Evolutionary conservation across 2,797 vertebrate genomes (phyloP).

Genomic region (Carapus acus): DNA sequence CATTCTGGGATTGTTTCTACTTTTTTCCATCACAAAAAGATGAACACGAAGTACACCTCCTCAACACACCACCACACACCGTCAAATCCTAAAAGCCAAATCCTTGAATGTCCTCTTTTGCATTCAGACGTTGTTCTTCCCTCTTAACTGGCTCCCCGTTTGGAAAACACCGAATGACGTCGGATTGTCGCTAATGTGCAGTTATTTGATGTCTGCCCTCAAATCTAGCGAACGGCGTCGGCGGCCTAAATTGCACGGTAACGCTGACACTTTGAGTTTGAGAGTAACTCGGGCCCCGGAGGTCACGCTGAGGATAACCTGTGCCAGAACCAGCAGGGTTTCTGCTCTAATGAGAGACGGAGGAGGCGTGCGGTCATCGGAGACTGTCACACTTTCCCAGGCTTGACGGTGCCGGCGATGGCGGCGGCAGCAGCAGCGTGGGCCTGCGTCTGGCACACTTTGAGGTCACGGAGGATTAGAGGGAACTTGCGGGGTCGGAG

Average conservation of each 20-base stretch:
- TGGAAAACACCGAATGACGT: constrained; percentile 53
- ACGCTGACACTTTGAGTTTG: constrained; percentile 26
- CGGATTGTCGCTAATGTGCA: constrained; percentile 41
- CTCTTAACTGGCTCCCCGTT: constrained; percentile 44
- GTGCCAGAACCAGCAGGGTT: constrained; percentile 45
- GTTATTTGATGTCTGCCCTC: constrained; percentile 54
- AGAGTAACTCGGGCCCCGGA: constrained; percentile 17
- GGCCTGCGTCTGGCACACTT: constrained; percentile 31
- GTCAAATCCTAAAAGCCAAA: constrained; percentile 19
- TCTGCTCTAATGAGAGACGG: constrained; percentile 49
- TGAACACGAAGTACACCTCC: constrained; percentile 23
- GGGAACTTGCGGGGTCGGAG: constrained; percentile 38
- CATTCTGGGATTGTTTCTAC: constrained; percentile 8
- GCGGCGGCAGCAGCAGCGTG: constrained; percentile 16
- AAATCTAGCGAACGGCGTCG: constrained; percentile 37
- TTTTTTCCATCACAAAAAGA: neutral
- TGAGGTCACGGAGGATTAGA: constrained; percentile 54
- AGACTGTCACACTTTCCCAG: constrained; percentile 42
- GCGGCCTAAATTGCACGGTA: constrained; percentile 48
- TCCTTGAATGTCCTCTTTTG: constrained; percentile 25
- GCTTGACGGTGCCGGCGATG: constrained; percentile 17
- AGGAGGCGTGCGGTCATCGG: constrained; percentile 35
- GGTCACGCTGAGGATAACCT: constrained; percentile 35
- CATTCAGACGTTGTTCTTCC: constrained; percentile 8
- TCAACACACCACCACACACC: neutral